Base-by-base conservation (phyloP, 1,140 invertebrate species). In the Idris sp. region DNA sequence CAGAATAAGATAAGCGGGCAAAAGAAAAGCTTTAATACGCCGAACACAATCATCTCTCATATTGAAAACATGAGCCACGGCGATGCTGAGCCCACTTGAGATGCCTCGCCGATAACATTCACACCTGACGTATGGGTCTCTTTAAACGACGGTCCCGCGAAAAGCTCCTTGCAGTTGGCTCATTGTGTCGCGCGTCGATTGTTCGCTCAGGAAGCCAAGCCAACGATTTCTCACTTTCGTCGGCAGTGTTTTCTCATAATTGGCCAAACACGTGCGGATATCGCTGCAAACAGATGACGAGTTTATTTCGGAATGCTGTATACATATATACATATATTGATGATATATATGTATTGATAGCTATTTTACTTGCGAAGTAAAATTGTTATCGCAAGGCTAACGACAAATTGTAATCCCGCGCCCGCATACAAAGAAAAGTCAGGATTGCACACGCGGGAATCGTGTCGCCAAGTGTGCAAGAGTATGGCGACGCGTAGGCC, bases 371-470 rank as follows among this genome's bases (percentile, higher is more conserved):
- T 76, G 46, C 72, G 44, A 78, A 81, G 77, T 81, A 80, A 82
- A 83, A 79, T 84, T 84, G n/a, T n/a, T 83, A 84, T 84, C 83
- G 77, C 82, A 79, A 81, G 82, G 80, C 82, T 81, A 84, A 84
- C 82, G 81, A 82, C 81, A 79, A 78, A 84, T 75, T 79, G 79
- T 84, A 84, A 84, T 84, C 81, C 56, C 78, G 71, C 69, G 74
- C 65, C 56, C 71, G 68, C 79, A 79, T 81, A 75, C 58, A 62
- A 56, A 54, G 53, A 68, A 62, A 61, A 58, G 49, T 36, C 49
- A 40, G 7, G 16, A 11, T 22, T 9, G 16, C 30, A 38, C 67
- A 26, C 46, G 33, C 5, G 71, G 53, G 22, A 67, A 67, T 48
- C 71, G 71, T 74, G 53, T 65, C 69, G 59, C 59, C 40, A 7